Base-by-base conservation (phyloP, 2,113 vertebrate species). In the Oreochromis niloticus region DNA sequence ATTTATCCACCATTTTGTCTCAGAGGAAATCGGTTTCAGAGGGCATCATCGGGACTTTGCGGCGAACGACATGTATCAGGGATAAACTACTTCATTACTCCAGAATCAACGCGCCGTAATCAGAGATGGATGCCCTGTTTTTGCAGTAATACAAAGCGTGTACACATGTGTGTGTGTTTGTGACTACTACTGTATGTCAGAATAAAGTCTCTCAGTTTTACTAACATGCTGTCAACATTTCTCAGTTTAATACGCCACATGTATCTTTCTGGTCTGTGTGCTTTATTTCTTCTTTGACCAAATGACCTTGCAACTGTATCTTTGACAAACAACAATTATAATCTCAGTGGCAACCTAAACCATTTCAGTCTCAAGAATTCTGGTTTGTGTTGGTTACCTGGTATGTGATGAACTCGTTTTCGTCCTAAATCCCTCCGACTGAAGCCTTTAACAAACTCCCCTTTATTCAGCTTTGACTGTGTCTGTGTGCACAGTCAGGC, bases 71-170 rank as follows among this genome's bases (percentile, higher is more conserved):
- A 86, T 56, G 27, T 89, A 68, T 87, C 57, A 41, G 56, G 5
- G 14, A 80, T 88, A 71, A 94, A 92, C 81, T 81, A 85, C 92
- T 85, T 93, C 85, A 93, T 94, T 91, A 92, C 79, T 83, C 39
- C 14, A 22, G 55, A 89, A 87, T 90, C 81, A 93, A 88, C 90
- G 82, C 78, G 43, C 19, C 73, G 78, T 85, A 71, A 89, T 91
- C 66, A 56, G 85, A 93, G 89, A 92, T 84, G 86, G 88, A 93
- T 93, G 94, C 84, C 57, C 87, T 88, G 41, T 89, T 92, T 39
- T 88, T 83, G 80, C 16, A 59, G 56, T 66, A 50, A 34, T 32
- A 34, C 27, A 52, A 50, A 48, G 73, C 7, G 10, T 78, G 71
- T 52, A 30, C 43, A 71, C 2, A 3, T 27, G 19, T 63, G 30